Base-by-base conservation (phyloP, 64 coral and sea anemone genomes). In the Platygyra sinensis region DNA sequence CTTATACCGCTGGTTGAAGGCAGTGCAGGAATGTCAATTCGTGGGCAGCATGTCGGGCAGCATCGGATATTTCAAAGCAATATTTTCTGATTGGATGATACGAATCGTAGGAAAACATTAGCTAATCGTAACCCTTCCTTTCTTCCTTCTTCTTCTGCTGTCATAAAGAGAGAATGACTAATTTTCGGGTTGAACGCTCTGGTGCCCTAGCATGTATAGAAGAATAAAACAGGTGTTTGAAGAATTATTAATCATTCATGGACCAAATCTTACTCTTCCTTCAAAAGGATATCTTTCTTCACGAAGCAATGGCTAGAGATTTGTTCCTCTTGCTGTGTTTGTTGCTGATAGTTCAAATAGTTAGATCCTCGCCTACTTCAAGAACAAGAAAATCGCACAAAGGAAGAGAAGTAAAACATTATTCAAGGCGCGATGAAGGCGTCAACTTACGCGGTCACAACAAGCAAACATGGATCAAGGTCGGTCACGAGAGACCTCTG, bases 101-200 rank as follows among this genome's bases (percentile, higher is more conserved):
- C 29, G n/a, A 8, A 74, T 28, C 31, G 38, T 39, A 39, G 38
- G 5, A 39, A 39, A 39, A 46, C 42, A 8, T 36, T 46, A 46
- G 0, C 0, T 46, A 46, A 46, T 5, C 42, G 5, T 46, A 46
- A 46, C 5, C 42, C 42, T 46, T 6, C 42, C 42, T 46, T 46
- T 46, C 42, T 46, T 46, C 42, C 42, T 46, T 5, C 5, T 46
- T 7, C 4, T 46, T 46, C 42, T 46, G 42, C 42, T 46, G 5
- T 6, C 42, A 46, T 46, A 7, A 46, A 16, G 30, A 39, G 36
- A 75, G 14, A 1, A 75, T 13, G 73, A 13, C 17, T 49, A 75
- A 36, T 73, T 30, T 81, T 28, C 27, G 19, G 17, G 81, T 8
- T 69, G n/a, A 69, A 85, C 81, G 81, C 81, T 85, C 63, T 85